Conservation (phyloP, 2,888 invertebrate genomes). For the Euproctis similis region DNA sequence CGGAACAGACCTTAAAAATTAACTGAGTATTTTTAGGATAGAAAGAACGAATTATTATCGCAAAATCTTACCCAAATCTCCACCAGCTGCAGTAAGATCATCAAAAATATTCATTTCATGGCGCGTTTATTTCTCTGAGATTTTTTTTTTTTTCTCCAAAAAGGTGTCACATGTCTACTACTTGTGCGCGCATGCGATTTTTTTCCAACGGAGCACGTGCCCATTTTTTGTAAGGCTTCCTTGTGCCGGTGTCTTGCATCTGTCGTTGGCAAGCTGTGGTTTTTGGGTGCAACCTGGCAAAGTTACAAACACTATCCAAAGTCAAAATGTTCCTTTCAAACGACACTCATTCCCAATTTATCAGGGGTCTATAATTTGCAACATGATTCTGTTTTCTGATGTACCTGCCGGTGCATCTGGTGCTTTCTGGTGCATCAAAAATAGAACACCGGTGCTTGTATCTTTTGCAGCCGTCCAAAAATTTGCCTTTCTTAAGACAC, state of each 20-base stretch:
- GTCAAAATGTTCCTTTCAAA: conserved; percentile 1
- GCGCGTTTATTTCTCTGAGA: conserved; percentile 46
- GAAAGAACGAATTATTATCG: background rate
- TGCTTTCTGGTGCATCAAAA: conserved; percentile 61
- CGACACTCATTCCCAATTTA: conserved; percentile 20
- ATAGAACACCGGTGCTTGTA: conserved; percentile 43
- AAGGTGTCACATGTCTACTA: conserved; percentile 59
- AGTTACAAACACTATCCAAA: conserved; percentile 20
- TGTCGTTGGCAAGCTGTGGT: conserved; percentile 69
- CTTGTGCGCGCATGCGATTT: conserved; percentile 72
- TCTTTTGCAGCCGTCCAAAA: conserved; percentile 28
- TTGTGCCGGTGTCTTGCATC: conserved; percentile 60
- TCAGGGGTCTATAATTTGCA: conserved; percentile 52
- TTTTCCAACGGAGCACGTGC: conserved; percentile 61
- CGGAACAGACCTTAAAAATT: conserved; percentile 1
- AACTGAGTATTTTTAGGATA: conserved; percentile 3
- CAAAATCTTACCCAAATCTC: background rate
- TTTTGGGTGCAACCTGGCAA: conserved; percentile 36
- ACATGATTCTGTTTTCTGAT: conserved; percentile 59
- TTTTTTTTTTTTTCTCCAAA: conserved; percentile 47
- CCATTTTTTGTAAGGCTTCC: conserved; percentile 63
- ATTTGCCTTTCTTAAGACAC: conserved; percentile 24
- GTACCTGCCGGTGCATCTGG: conserved; percentile 71
- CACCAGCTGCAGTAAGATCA: conserved; percentile 34
- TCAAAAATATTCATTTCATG: conserved; percentile 52